A percentile compares a stretch with the other conserved stretches of the same genome.
Evolutionary conservation across 2,113 vertebrate species (phyloP).

Genomic region (Festucalex cinctus): DNA sequence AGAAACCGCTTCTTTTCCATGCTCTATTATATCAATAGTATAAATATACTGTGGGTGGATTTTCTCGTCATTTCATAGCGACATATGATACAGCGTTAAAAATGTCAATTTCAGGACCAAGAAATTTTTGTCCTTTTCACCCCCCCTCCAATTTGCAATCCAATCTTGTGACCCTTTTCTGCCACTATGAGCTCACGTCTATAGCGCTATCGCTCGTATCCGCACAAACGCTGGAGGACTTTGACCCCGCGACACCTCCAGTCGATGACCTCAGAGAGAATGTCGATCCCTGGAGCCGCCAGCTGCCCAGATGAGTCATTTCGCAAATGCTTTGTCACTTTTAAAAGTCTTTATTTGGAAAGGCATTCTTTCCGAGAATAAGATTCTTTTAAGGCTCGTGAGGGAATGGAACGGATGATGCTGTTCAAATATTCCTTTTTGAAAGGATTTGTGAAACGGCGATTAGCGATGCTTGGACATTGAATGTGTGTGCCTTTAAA

Average conservation of each 20-base stretch:
- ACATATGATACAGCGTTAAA: constrained; percentile 6
- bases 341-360: constrained; percentile 6
- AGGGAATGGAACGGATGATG: neutral
- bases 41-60: neutral
- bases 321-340: neutral
- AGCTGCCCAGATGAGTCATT: neutral
- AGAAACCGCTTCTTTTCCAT: neutral
- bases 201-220: constrained; percentile 7
- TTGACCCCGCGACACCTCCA: constrained; percentile 19
- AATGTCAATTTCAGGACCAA: constrained; percentile 33
- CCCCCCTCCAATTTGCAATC: constrained; percentile 18
- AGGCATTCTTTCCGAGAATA: neutral
- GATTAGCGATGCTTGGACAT: too few relatives aligned
- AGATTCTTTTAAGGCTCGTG: neutral
- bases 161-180: constrained; percentile 32
- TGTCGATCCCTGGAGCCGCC: neutral
- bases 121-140: constrained; percentile 30
- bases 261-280: constrained; percentile 14
- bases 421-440: neutral
- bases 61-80: neutral
- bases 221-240: constrained; percentile 12
- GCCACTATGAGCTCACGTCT: constrained; percentile 30
- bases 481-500: too few relatives aligned
- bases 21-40: neutral
- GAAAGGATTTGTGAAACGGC: too few relatives aligned